phyloP scores from a whole-genome alignment of 2,888 invertebrate genomes.

The Monopis laevigella region DNA sequence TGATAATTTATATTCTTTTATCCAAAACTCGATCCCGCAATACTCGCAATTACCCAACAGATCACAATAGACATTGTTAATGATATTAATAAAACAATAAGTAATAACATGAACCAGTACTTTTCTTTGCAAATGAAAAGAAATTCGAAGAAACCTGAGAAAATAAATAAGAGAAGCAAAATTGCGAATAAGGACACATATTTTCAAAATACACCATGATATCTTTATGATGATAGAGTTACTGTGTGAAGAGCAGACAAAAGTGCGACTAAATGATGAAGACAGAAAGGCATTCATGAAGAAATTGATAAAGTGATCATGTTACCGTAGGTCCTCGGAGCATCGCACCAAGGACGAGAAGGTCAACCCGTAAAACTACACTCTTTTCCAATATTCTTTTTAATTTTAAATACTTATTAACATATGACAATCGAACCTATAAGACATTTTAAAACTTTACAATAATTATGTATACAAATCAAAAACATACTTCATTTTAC shows the following conservation, averaged over 20 bases:
- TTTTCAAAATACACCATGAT: slow-evolving; percentile 35
- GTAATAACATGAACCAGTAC: slow-evolving; percentile 40
- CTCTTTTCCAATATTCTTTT: slow-evolving; percentile 42
- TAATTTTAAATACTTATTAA: slow-evolving; percentile 54
- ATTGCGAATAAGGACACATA: slow-evolving; percentile 36
- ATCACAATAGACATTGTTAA: neutral
- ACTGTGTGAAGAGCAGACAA: slow-evolving; percentile 52
- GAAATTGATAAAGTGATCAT: slow-evolving; percentile 57
- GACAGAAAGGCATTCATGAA: slow-evolving; percentile 65
- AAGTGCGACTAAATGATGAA: slow-evolving; percentile 62
- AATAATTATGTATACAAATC: slow-evolving; percentile 64
- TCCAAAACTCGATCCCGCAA: too few relatives aligned
- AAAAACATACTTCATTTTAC: slow-evolving; percentile 63
- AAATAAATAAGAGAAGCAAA: slow-evolving; percentile 48
- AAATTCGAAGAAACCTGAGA: slow-evolving; percentile 33
- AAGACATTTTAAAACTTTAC: slow-evolving; percentile 57
- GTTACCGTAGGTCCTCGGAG: slow-evolving; percentile 62
- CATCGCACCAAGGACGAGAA: slow-evolving; percentile 50
- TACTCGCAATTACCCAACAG: neutral
- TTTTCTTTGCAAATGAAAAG: slow-evolving; percentile 38
- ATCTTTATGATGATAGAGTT: slow-evolving; percentile 47
- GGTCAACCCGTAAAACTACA: slow-evolving; percentile 35
- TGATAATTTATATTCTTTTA: slow-evolving; percentile 22
- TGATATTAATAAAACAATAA: too few relatives aligned
- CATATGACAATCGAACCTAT: slow-evolving; percentile 48